Base-by-base conservation (phyloP, 1,140 invertebrate species). In the Cyrtorhinus lividipennis region DNA sequence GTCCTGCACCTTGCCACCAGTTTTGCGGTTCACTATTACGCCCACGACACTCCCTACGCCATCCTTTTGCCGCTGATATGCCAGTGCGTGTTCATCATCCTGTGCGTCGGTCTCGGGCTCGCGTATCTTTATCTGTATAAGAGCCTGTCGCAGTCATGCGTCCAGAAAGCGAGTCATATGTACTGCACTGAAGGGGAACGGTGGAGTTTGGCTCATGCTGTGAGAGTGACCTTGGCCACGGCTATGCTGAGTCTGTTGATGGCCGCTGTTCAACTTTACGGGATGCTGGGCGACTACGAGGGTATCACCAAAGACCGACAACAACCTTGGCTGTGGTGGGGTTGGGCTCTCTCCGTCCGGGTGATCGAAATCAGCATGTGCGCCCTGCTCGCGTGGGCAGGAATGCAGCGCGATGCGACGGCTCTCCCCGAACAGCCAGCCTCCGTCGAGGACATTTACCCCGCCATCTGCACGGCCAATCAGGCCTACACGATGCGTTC, bases 291-390 rank as follows among this genome's bases (percentile, higher is more conserved):
- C 10, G 82, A 88, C 5, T 72, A 79, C 72, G 74, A 81, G 68
- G 68, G 79, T 65, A 74, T 80, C 56, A 67, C 71, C 64, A 57
- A 71, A 65, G 66, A 69, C 38, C 72, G 77, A 66, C 73, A 77
- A 1, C 78, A 82, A 66, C 78, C 81, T 0, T 95, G 91, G 91
- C 76, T 92, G 3, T 88, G 90, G 78, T 93, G 89, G 88, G 84
- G 86, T 12, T 92, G 89, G 75, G 87, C 92, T 68, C 85, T 91
- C 66, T 85, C 85, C 1, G 78, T 92, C 25, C 79, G 91, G 20
- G 75, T 92, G 0, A 81, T 92, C 27, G 91, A 95, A 72, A 81
- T 92, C 23, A 82, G 83, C 0, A 85, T 93, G 67, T 88, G 90
- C 65, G 83, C 83, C 8, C 75, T 91, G 13, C 80, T 93, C 64